Conservation (phyloP, 2,888 invertebrate species). For the Mactromeris polynyma region DNA sequence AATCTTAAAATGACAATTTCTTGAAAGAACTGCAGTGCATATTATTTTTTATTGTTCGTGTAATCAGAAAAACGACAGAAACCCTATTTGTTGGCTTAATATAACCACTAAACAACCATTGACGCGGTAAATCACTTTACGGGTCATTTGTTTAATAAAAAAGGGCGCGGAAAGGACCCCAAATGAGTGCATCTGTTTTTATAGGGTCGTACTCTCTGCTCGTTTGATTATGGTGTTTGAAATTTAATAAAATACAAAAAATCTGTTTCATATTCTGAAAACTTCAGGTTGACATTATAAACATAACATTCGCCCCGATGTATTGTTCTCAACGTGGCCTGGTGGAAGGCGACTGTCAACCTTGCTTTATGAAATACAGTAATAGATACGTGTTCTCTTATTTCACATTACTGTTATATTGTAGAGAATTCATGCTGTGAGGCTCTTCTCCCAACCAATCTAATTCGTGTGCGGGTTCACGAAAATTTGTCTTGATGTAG, state of each 20-base stretch:
- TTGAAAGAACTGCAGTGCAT: slow-evolving; percentile 15
- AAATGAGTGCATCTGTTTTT: slow-evolving; percentile 69
- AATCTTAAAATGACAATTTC: slow-evolving; percentile 3
- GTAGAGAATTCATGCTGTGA: slow-evolving; percentile 26
- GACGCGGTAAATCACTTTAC: slow-evolving; percentile 61
- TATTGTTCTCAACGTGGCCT: background rate
- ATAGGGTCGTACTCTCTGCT: slow-evolving; percentile 25
- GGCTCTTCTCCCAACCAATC: slow-evolving; percentile 7
- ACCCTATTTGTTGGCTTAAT: slow-evolving; percentile 38
- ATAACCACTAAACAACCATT: slow-evolving; percentile 48
- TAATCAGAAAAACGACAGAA: slow-evolving; percentile 32
- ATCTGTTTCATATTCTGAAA: slow-evolving; percentile 32
- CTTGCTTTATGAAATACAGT: background rate
- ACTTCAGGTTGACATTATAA: background rate
- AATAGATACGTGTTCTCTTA: slow-evolving; percentile 14
- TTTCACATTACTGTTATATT: slow-evolving; percentile 37
- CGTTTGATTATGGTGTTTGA: slow-evolving; percentile 51
- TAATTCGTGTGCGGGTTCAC: background rate
- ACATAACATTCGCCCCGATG: slow-evolving; percentile 48
- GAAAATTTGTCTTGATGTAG: slow-evolving; percentile 54
- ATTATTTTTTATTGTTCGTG: slow-evolving; percentile 18
- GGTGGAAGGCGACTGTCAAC: background rate
- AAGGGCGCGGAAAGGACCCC: slow-evolving; percentile 52
- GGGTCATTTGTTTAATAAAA: slow-evolving; percentile 62
- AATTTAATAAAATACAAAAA: slow-evolving; percentile 50